Conservation (phyloP, 1,140 invertebrate genomes). For the Samia ricini region DNA sequence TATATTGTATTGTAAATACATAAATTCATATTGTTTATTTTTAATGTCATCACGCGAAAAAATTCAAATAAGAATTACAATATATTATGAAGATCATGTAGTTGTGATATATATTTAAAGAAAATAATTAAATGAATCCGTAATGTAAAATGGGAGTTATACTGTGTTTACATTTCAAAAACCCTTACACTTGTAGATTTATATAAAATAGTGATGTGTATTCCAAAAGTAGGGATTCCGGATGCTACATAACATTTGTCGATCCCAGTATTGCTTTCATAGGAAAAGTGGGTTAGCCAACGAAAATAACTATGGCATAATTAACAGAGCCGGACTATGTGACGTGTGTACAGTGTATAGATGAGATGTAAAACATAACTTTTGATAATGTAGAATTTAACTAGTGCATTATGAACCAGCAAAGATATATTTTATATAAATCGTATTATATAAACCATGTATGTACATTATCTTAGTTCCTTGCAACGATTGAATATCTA, state of each 20-base stretch:
- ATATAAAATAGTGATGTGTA: not conserved
- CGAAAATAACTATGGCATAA: constrained; percentile 40
- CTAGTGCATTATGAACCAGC: no score
- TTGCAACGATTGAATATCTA: no score
- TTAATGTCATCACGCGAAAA: constrained; percentile 76
- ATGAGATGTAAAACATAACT: no score
- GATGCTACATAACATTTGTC: not conserved
- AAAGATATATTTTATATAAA: no score
- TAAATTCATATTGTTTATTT: constrained; percentile 22
- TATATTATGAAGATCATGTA: constrained; percentile 77
- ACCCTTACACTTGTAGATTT: not conserved
- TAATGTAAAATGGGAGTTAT: constrained; percentile 23
- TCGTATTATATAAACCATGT: no score
- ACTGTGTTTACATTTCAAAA: constrained; percentile 25
- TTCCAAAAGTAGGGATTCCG: not conserved
- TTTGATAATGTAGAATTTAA: no score
- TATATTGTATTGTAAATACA: constrained; percentile 24
- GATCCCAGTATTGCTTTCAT: not conserved
- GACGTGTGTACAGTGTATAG: not conserved
- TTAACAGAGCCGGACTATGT: constrained; percentile 17
- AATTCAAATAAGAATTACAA: constrained; percentile 78
- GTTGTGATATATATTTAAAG: constrained; percentile 67
- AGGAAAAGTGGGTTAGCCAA: constrained; percentile 7
- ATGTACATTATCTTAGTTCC: no score
- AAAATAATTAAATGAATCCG: constrained; percentile 15